Base-by-base conservation (phyloP, 2,888 invertebrate species). In the Octonoba sinensis region DNA sequence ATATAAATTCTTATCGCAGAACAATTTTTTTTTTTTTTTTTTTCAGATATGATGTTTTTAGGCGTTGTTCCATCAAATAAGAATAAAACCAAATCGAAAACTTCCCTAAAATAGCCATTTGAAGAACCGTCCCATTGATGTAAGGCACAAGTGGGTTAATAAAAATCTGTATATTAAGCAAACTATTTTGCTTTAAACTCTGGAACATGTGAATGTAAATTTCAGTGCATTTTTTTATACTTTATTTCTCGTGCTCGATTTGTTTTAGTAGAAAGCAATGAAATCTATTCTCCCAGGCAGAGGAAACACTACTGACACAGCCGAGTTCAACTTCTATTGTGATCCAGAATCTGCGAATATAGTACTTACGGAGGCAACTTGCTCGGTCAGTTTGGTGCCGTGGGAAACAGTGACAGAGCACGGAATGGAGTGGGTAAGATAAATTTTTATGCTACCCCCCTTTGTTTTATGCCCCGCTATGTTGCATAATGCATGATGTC, bases 281-380 rank as follows among this genome's bases (percentile, higher is more conserved):
- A 6, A 36, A 4, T 36, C 36, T 57, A 4, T 20, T 20, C 20
- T 57, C 57, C 22, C 91, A 85, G 93, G 94, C 8, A 49, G 90
- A 27, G 93, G 93, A 20, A 93, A 93, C 86, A 88, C 89, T 24
- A 91, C 91, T 1, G 87, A 91, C 1, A 88, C 91, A 56, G 93
- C 93, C 0, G 95, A 95, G 88, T 95, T 93, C 87, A 95, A 95
- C 88, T 94, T 95, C 87, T 91, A 90, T 85, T 89, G 89, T 24
- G 95, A 95, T 88, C 94, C 95, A 0, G 95, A 95, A 88, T 93
- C 94, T 2, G 94, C 93, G 0, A 90, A 92, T 85, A 91, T 93
- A 65, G 92, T 93, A n/a, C 88, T 95, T n/a, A 89, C 90, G 36
- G 91, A 90, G 85, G 89, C 91, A 49, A 88, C 87, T 59, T 88